Evolutionary conservation across 2,113 vertebrate genomes (phyloP), one percentile per base, ranked within the genome.

Genomic region (Kryptolebias marmoratus): DNA sequence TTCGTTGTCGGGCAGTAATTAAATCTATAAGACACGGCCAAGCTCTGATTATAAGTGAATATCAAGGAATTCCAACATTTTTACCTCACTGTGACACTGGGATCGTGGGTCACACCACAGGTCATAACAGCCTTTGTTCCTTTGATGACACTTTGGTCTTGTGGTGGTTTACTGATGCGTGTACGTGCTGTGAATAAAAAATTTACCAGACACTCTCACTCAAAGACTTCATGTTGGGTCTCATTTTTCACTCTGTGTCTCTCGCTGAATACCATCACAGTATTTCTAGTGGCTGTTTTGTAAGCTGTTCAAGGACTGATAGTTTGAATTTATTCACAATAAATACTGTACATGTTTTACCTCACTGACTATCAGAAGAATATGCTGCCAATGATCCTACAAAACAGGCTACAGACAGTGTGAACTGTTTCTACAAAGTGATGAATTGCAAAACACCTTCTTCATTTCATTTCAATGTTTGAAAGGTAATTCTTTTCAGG

Each of bases 61-160:
- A 9, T 42, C 8, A 42, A 42, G 39, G 39, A 22, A 27, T 5
- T 53, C 2, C n/a, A 52, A 22, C n/a, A 9, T 27, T 53, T 53
- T 53, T 93, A 98, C 97, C 96, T 97, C 87, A 97, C 56, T 0
- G 95, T 91, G 80, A 99, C 97, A 0, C 95, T 96, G 78, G 96
- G 94, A 87, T 99, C 97, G 0, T 98, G 96, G 84, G 96, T 96
- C 88, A 97, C 98, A 0, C 96, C 96, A 0, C 98, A 99, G 83
- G 93, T 94, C 97, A 99, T 96, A 56, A 94, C 89, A 6, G 97
- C 98, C 81, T 97, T 98, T 64, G 98, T 98, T 1, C 97, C 98
- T 82, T 99, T 99, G 93, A 99, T 99, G 90, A 99, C 97, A 0
- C 96, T 99, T 91, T 97, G 98, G 89, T 99, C 95, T 88, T 96